Base-by-base conservation (phyloP, 2,888 invertebrate species). In the Eupithecia insigniata region DNA sequence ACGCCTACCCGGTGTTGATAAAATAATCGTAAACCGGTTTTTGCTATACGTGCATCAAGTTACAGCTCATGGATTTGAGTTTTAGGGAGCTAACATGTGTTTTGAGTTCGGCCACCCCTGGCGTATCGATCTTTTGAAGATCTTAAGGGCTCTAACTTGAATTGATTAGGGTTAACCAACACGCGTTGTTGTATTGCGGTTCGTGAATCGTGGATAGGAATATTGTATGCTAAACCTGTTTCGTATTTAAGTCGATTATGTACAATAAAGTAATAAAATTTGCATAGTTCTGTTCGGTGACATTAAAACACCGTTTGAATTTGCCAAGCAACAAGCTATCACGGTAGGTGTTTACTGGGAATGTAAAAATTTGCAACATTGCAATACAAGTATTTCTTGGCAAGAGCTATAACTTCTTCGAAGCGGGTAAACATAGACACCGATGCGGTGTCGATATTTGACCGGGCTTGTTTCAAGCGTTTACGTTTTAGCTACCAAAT, bases 401-500 rank as follows among this genome's bases (percentile, higher is more conserved):
- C 66, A 60, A 66, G 34, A 34, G 62, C 30, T 46, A 26, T 39
- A 51, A 64, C 30, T 39, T 64, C 69, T 39, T 39, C 22, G 39
- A 58, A 67, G 36, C 30, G 46, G 34, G 66, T 62, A 71, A 46
- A 43, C 58, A 61, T 64, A 64, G 46, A 36, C 16, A 66, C 43
- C 30, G 22, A 62, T 32, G n/a, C 34, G 39, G 66, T 34, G 43
- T 64, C 64, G 60, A 67, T 68, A 65, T 73, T 66, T 71, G 28
- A 72, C 61, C 22, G 61, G 64, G 64, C 68, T 89, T 86, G 87
- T 87, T 84, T 85, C 82, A 81, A 81, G 84, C 82, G 83, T 83
- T 82, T 83, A 81, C 85, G 84, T 89, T 92, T 91, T 89, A 88
- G 87, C 86, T 88, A 89, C 89, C 88, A 89, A 90, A 90, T 86